These are phyloP conservation scores for Spisula solida DNA, from an alignment of 2,888 invertebrate genomes.

Conservation along the genomic window DNA sequence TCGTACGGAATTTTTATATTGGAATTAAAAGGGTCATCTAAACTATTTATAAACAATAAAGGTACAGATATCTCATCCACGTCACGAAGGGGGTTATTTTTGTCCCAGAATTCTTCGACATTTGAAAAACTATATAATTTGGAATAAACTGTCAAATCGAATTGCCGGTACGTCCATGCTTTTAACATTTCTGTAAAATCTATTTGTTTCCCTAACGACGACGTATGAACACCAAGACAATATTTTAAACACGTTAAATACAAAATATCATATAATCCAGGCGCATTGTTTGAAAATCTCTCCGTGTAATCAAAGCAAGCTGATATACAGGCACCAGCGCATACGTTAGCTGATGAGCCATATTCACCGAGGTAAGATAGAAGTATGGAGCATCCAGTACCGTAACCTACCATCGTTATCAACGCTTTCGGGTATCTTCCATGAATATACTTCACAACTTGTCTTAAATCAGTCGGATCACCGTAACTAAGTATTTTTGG, in stretches of 20 bases:
- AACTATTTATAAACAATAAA: constrained; percentile 81
- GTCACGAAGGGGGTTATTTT: constrained; percentile 83
- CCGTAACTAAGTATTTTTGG: constrained; percentile 82
- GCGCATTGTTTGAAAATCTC: constrained; percentile 61
- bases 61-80: constrained; percentile 84
- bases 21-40: constrained; percentile 83
- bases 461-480: constrained; percentile 83
- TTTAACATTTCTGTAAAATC: constrained; percentile 74
- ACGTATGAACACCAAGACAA: constrained; percentile 76
- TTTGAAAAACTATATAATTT: constrained; percentile 72
- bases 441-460: constrained; percentile 81
- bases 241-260: constrained; percentile 76
- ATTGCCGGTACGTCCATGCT: constrained; percentile 73
- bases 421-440: constrained; percentile 75
- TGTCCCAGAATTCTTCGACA: constrained; percentile 84
- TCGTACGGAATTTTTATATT: constrained; percentile 80
- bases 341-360: constrained; percentile 81
- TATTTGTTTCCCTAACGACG: constrained; percentile 74
- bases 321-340: constrained; percentile 81
- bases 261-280: constrained; percentile 76
- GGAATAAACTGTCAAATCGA: constrained; percentile 78
- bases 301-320: constrained; percentile 77
- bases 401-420: constrained; percentile 80
- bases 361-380: constrained; percentile 85
- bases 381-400: constrained; percentile 81